These are phyloP conservation scores for Globicephala melas DNA, from an alignment of 2,113 vertebrate species.

Conservation along the genomic window DNA sequence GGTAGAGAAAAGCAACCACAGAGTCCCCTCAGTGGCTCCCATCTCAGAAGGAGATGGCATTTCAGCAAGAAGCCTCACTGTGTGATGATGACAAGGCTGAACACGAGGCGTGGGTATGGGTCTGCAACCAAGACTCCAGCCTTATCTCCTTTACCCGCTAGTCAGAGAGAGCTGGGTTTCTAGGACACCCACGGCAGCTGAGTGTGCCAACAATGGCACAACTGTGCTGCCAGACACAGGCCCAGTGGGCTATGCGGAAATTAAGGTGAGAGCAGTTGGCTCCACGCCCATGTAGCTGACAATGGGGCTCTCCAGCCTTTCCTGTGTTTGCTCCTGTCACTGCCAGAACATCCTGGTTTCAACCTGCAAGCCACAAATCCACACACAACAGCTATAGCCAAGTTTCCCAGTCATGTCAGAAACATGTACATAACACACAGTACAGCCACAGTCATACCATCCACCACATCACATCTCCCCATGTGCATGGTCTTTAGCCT, in stretches of 20 bases:
- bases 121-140: not conserved
- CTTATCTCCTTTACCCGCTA: not conserved
- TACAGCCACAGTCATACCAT: not conserved
- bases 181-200: not conserved
- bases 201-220: not conserved
- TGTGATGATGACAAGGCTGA: not conserved
- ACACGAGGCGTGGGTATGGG: not conserved
- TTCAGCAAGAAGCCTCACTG: not conserved
- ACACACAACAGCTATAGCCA: not conserved
- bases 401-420: not conserved
- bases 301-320: not conserved
- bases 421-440: not conserved
- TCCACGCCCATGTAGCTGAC: not conserved
- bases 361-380: not conserved
- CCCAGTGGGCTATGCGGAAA: not conserved
- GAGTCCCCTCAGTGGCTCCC: not conserved
- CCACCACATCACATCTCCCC: too few species aligned
- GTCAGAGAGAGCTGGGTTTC: not conserved
- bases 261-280: not conserved
- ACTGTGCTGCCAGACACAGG: not conserved
- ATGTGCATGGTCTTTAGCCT: not conserved
- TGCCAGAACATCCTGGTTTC: conserved; percentile 3
- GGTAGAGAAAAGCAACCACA: not conserved
- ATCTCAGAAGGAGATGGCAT: not conserved
- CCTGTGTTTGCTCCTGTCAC: not conserved